phyloP scores from a whole-genome alignment of 2,888 invertebrate species.

The Caenorhabditis panamensis region DNA sequence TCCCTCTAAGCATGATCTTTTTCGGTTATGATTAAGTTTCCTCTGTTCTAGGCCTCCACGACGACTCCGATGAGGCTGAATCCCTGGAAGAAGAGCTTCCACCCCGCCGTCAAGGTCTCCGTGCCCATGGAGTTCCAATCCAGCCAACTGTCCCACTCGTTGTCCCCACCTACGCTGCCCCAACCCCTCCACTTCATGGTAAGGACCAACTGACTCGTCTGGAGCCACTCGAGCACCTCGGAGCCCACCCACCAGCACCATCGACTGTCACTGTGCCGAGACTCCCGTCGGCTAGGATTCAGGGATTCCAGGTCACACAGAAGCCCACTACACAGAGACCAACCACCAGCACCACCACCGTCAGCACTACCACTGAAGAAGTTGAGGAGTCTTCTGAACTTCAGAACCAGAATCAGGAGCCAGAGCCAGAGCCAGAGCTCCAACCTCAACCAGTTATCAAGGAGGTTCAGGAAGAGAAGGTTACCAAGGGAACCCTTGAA shows the following conservation, averaged over 20 bases:
- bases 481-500: constrained; percentile 11
- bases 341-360: constrained; percentile 25
- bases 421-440: constrained; percentile 13
- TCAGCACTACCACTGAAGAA: constrained; percentile 18
- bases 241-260: constrained; percentile 54
- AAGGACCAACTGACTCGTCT: constrained; percentile 27
- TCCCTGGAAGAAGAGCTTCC: constrained; percentile 19
- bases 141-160: constrained; percentile 60
- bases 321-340: neutral
- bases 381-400: neutral
- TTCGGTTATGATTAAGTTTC: neutral
- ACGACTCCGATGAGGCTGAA: constrained; percentile 40
- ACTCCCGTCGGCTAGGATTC: constrained; percentile 50
- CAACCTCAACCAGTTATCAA: constrained; percentile 45
- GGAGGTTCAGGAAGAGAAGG: constrained; percentile 46
- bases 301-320: constrained; percentile 56
- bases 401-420: no score
- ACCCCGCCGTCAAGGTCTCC: constrained; percentile 20
- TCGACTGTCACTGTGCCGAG: constrained; percentile 54
- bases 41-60: constrained; percentile 30
- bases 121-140: constrained; percentile 54
- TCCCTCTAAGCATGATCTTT: neutral
- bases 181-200: constrained; percentile 37
- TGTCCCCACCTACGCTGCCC: constrained; percentile 53
- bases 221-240: constrained; percentile 39